Evolutionary conservation across 2,888 invertebrate species (phyloP).

Genomic region (Drosophila ezoana): DNA sequence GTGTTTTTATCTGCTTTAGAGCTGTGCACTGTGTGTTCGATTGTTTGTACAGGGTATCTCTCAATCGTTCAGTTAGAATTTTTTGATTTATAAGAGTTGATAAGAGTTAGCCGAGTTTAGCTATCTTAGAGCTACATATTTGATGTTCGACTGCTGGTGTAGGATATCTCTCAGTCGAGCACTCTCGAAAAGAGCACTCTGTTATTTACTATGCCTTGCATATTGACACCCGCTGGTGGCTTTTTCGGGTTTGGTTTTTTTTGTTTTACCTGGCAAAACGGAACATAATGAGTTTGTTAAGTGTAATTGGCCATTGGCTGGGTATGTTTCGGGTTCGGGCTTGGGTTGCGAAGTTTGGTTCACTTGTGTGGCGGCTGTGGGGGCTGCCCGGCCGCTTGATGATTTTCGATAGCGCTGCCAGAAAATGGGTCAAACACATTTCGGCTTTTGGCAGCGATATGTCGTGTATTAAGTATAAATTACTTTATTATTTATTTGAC

Average conservation of each 20-base stretch:
- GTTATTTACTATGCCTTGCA: slow-evolving; percentile 30
- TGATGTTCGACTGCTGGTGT: neutral
- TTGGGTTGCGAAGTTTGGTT: slow-evolving; percentile 4
- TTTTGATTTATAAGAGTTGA: too few relatives aligned
- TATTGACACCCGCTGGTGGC: slow-evolving; percentile 55
- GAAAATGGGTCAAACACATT: slow-evolving; percentile 67
- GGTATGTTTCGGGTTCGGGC: slow-evolving; percentile 29
- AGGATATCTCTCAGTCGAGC: neutral
- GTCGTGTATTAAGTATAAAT: slow-evolving; percentile 65
- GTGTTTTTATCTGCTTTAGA: too few relatives aligned
- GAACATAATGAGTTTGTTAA: slow-evolving; percentile 78
- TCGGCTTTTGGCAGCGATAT: slow-evolving; percentile 51
- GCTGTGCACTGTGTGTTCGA: too few relatives aligned
- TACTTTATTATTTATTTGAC: slow-evolving; percentile 72
- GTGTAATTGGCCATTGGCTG: slow-evolving; percentile 67
- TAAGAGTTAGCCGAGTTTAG: too few relatives aligned
- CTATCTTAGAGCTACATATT: too few relatives aligned
- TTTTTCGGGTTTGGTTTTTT: slow-evolving; percentile 2
- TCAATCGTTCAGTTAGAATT: too few relatives aligned
- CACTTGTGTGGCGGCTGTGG: slow-evolving; percentile 33
- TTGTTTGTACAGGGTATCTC: too few relatives aligned
- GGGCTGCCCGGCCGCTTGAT: slow-evolving; percentile 39
- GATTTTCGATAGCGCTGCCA: slow-evolving; percentile 48
- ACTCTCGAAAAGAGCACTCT: neutral
- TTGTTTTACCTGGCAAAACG: slow-evolving; percentile 45